phyloP scores from a whole-genome alignment of 2,797 vertebrate species.

The Etheostoma perlongum region DNA sequence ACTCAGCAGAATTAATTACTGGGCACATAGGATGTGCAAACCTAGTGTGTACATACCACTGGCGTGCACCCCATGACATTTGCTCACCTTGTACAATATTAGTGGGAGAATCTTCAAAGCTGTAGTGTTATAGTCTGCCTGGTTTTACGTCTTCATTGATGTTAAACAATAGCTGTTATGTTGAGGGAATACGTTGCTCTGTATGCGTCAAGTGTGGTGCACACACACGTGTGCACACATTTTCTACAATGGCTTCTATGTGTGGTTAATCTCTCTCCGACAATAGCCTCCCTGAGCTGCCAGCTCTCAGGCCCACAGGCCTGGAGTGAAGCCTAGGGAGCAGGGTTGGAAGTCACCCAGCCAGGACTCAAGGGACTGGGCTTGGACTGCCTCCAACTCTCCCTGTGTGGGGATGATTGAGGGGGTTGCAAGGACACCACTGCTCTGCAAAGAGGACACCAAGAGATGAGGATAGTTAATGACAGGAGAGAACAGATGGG shows the following conservation, averaged over 20 bases:
- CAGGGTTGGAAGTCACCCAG: conserved; percentile 78
- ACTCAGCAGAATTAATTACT: conserved; percentile 67
- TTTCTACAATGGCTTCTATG: conserved; percentile 69
- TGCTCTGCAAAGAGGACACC: conserved; percentile 50
- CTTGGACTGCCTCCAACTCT: conserved; percentile 74
- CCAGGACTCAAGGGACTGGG: conserved; percentile 70
- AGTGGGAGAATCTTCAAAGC: conserved; percentile 13
- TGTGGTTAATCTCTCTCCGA: conserved; percentile 78
- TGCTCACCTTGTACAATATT: conserved; percentile 46
- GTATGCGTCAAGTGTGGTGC: conserved; percentile 32
- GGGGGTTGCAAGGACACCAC: conserved; percentile 74
- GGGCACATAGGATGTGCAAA: conserved; percentile 29
- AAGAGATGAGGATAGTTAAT: conserved; percentile 54
- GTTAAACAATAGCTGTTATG: conserved; percentile 63
- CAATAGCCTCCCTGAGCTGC: conserved; percentile 76
- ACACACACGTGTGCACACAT: conserved; percentile 30
- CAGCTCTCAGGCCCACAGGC: conserved; percentile 74
- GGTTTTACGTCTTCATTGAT: conserved; percentile 50
- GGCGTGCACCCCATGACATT: conserved; percentile 46
- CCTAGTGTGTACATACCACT: conserved; percentile 20
- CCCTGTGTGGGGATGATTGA: conserved; percentile 75
- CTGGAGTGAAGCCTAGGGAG: conserved; percentile 77
- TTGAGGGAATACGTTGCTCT: conserved; percentile 46
- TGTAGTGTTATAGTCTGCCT: conserved; percentile 22
- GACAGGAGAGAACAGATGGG: conserved; percentile 60